Percentiles rank a stretch among this genome's conserved stretches.
Evolutionary conservation across 2,113 vertebrate genomes (phyloP).

Genomic region (Panthera uncia): DNA sequence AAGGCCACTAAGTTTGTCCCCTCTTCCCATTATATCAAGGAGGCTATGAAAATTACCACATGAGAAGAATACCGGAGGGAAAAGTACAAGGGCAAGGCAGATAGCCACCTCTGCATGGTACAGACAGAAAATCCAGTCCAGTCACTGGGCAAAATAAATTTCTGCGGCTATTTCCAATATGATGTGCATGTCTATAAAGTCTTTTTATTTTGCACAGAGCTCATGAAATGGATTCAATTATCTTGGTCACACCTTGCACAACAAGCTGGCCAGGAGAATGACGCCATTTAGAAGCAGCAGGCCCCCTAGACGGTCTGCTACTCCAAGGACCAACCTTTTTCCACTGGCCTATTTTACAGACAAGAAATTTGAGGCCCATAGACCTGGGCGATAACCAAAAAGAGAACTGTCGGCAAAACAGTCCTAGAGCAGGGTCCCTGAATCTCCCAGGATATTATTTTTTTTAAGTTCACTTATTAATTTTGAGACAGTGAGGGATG

Average conservation of each 20-base stretch:
- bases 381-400: neutral
- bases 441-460: neutral
- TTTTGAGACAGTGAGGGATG: no score
- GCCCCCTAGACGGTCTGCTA: rapidly evolving
- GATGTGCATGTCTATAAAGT: neutral
- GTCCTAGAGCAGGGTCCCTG: neutral
- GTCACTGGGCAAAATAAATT: neutral
- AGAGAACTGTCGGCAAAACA: neutral
- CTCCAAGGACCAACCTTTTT: neutral
- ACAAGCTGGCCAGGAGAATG: neutral
- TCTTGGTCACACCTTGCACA: neutral
- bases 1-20: neutral
- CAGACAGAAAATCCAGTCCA: neutral
- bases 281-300: neutral
- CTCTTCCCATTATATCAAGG: neutral
- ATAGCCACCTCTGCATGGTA: neutral
- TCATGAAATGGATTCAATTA: neutral
- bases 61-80: neutral
- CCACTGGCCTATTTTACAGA: neutral
- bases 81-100: neutral
- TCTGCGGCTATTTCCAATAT: neutral
- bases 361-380: neutral
- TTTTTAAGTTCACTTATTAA: no score
- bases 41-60: neutral
- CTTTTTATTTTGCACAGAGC: neutral